Evolutionary conservation across 2,888 invertebrate genomes (phyloP), one percentile per base, ranked within the genome.

Genomic region (Hypolimnas misippus): DNA sequence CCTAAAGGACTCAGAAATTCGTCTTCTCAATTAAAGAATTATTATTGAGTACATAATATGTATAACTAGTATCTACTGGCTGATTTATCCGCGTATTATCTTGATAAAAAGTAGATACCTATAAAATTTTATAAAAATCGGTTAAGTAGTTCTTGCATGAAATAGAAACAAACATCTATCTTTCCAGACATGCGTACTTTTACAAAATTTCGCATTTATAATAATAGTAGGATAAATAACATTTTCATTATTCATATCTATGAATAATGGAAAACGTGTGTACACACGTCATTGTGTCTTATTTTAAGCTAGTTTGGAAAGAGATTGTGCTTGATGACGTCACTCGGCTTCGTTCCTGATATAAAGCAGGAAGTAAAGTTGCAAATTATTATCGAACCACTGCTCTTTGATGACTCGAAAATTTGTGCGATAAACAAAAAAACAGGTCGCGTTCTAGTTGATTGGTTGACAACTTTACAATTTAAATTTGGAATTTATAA

Each of bases 341-440:
- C 65, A 65, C 55, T 51, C 35, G 31, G 57, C 31, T 49, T 58
- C 53, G 53, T 68, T 65, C 53, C 57, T 61, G 64, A 65, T 65
- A 62, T 59, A 33, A 59, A 65, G 57, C 68, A 68, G 68, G 70
- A 70, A 70, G 66, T 68, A 58, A 38, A 49, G 33, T 54, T 33
- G 54, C 59, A 51, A 65, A 64, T 62, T 66, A 67, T 59, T 66
- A 65, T 67, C 63, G 62, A 69, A 70, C 67, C 65, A 68, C 61
- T 72, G 71, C 69, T 68, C 68, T 72, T 70, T 73, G 60, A 59
- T 57, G 38, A 60, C 57, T 58, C 44, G 49, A 61, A 38, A 63
- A 57, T 65, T 65, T 44, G 62, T 49, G 59, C n/a, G 44, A 46
- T 53, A 35, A 54, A 61, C 40, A 59, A 59, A 64, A 65, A 61